Evolutionary conservation across 2,113 vertebrate species (phyloP), one percentile per base, ranked within the genome.

Genomic region (Deroptyus accipitrinus): DNA sequence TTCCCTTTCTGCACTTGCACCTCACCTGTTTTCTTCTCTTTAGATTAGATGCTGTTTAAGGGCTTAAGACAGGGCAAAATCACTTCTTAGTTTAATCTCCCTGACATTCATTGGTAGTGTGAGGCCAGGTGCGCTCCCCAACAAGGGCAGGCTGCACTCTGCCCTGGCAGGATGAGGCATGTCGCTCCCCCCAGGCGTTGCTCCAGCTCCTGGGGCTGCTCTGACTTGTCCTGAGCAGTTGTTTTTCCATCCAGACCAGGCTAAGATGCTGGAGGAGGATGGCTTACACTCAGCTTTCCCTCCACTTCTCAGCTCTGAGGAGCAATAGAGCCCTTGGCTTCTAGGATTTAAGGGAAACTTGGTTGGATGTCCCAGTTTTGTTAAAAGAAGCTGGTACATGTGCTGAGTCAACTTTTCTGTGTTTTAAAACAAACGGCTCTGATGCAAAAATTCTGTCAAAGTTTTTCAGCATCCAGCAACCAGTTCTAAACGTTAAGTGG

Each of bases 1-100:
- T 86, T 41, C 73, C 76, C 63, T 33, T 59, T 46, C 90, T 35
- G 23, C 30, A 18, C 62, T 72, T 68, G 31, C 2, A 16, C 24
- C 9, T 16, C 61, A 70, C 63, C 48, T 64, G 39, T 20, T 77
- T 83, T 39, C 52, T 23, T 84, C 20, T 57, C 62, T 88, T 76
- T 79, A 72, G 68, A 67, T 37, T 3, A 66, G 66, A 52, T 41
- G 55, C 54, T 19, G 5, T 67, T 86, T 46, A 67, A 81, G 30
- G 27, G 52, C 66, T 91, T 91, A 77, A 64, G 78, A 72, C 62
- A 64, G 19, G 20, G 31, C 9, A 88, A 86, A 92, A 80, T 81
- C 72, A 63, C 70, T 20, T 68, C 55, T 81, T 61, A 22, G n/a
- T 70, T 88, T 78, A 64, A 87, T 55, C 73, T 78, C 66, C 27